Evolutionary conservation across 2,113 vertebrate genomes (phyloP), one percentile per base, ranked within the genome.

Genomic region (Microcebus lehilahytsara): DNA sequence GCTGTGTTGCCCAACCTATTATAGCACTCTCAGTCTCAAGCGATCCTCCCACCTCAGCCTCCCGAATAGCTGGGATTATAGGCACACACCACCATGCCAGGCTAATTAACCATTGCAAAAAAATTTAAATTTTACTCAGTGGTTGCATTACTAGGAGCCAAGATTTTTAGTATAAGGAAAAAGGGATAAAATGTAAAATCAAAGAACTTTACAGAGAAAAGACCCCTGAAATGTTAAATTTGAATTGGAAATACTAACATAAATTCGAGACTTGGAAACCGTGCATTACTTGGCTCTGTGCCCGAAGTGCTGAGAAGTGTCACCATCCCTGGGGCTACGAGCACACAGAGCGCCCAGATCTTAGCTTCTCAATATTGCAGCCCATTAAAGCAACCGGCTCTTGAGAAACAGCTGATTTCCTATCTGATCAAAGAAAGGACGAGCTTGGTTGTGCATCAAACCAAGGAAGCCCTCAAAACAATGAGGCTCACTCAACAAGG

Each of bases 271-370:
- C 8, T 37, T 69, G 10, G 64, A 12, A n/a, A n/a, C 20, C 53
- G 32, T 22, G 30, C 23, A 12, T 19, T 46, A n/a, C 13, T 30
- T 3, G 30, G 19, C 27, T 62, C 37, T 25, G 37, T 11, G 30
- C 25, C 53, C 51, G 2, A 49, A 13, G 10, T 23, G 79, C 20
- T n/a, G 1, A 71, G 20, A 32, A 23, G 46, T 2, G 6, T 13
- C 14, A 1, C 4, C 2, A 10, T 4, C 89, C 9, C 20, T 7
- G 17, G 9, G 37, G 8, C 56, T 6, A 16, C 16, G 30, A 46
- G 53, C 62, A 25, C 32, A 32, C 7, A 0, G 2, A n/a, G 22
- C 9, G 30, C 23, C 22, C 30, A 49, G 7, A 34, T 62, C 30
- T 23, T 5, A 11, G 62, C 34, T 42, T 58, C 75, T 23, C 22